These are phyloP conservation scores for Phyllostomus discolor DNA, from an alignment of 2,113 vertebrate genomes.

Conservation along the genomic window DNA sequence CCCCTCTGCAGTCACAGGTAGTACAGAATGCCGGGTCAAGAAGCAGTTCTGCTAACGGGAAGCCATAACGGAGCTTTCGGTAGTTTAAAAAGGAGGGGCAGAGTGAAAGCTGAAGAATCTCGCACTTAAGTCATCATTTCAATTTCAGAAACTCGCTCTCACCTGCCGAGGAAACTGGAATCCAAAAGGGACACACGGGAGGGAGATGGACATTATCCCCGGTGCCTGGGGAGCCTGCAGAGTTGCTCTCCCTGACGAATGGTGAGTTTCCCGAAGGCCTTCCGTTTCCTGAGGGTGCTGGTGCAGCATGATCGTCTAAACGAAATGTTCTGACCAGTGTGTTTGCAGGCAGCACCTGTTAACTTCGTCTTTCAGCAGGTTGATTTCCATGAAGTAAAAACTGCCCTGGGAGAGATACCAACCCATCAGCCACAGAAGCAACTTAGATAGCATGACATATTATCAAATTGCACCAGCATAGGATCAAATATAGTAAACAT, in stretches of 20 bases:
- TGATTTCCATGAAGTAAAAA: background rate
- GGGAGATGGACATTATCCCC: background rate
- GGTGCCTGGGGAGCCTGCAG: background rate
- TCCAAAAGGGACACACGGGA: background rate
- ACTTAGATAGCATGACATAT: background rate
- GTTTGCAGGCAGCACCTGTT: background rate
- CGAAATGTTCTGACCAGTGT: background rate
- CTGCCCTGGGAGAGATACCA: background rate
- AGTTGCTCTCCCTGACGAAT: background rate
- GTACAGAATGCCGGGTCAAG: background rate
- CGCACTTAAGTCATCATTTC: background rate
- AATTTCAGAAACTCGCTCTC: conserved; percentile 13
- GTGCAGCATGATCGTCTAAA: background rate
- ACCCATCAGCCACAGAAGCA: background rate
- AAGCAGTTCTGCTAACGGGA: background rate
- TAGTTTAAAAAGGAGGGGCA: background rate
- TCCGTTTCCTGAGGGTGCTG: background rate
- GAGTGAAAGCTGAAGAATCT: background rate
- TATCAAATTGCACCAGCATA: background rate
- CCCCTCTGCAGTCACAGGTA: background rate
- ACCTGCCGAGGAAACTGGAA: background rate
- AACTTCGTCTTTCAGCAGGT: background rate
- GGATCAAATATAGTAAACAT: background rate
- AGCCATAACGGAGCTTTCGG: background rate
- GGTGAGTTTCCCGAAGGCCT: background rate